These are phyloP conservation scores for Marmota flaviventris DNA, from an alignment of 2,113 vertebrate genomes.

Conservation along the genomic window DNA sequence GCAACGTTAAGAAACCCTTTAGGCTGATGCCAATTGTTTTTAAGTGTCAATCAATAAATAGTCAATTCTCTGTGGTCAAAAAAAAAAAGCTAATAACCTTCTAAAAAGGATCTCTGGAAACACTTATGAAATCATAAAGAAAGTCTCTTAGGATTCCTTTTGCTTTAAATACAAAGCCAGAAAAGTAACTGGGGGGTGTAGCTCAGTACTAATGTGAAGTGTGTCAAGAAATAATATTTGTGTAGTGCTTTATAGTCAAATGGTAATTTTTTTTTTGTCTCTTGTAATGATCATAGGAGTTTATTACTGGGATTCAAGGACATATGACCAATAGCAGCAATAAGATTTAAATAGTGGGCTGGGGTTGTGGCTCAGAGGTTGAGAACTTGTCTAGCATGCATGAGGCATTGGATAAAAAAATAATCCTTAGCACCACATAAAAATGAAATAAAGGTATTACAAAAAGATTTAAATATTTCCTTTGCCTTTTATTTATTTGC, in stretches of 20 bases:
- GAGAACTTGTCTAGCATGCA: too few species aligned
- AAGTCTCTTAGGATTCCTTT: conserved; percentile 9
- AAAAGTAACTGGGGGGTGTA: neutral
- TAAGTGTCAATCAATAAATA: neutral
- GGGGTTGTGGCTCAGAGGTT: too few species aligned
- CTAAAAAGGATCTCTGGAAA: neutral
- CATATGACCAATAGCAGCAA: neutral
- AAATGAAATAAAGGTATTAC: too few species aligned
- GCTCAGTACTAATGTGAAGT: neutral
- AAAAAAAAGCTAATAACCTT: neutral
- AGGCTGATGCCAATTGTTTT: neutral
- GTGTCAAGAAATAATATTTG: neutral
- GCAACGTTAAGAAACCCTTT: neutral
- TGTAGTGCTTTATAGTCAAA: neutral
- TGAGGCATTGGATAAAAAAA: too few species aligned
- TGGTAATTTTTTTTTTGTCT: neutral
- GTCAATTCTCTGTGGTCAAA: neutral
- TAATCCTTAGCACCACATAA: too few species aligned
- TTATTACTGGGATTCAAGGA: neutral
- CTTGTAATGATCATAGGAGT: neutral
- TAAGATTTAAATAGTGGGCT: too few species aligned
- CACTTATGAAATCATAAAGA: neutral
- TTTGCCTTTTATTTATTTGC: neutral
- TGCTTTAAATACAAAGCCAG: neutral
- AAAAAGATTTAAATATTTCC: too few species aligned